phyloP scores from a whole-genome alignment of 2,113 vertebrate genomes.

The Myrmecophaga tridactyla region DNA sequence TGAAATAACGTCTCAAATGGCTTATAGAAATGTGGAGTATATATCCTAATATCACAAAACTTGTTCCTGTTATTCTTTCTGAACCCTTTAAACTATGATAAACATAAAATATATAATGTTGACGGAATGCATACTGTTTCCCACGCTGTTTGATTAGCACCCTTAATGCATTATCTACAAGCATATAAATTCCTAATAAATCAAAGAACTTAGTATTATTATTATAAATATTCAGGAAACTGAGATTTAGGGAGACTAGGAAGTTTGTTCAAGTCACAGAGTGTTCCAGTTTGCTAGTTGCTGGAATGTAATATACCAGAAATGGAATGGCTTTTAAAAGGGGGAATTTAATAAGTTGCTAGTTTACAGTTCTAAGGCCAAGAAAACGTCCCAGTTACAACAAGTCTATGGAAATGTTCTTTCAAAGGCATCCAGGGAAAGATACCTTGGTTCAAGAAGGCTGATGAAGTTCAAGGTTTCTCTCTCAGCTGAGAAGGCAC shows the following conservation, averaged over 20 bases:
- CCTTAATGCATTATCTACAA: neutral
- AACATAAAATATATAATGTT: neutral
- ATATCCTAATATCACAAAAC: neutral
- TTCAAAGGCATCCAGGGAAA: too few species aligned
- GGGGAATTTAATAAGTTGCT: too few species aligned
- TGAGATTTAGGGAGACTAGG: neutral
- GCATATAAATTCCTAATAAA: neutral
- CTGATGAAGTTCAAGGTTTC: too few species aligned
- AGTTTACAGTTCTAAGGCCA: too few species aligned
- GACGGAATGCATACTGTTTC: neutral
- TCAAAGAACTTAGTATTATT: neutral
- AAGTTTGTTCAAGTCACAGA: neutral
- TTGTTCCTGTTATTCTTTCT: neutral
- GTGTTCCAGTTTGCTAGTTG: too few species aligned
- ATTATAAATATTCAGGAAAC: neutral
- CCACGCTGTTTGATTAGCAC: neutral
- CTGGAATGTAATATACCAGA: too few species aligned
- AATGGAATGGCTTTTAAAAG: too few species aligned
- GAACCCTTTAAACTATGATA: neutral
- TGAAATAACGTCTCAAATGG: neutral
- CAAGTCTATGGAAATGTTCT: too few species aligned
- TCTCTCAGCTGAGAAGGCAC: too few species aligned
- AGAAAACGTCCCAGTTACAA: too few species aligned
- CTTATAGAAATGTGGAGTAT: neutral
- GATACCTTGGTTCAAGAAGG: too few species aligned